phyloP scores from a whole-genome alignment of 2,797 vertebrate genomes.

The Liparis tanakae region DNA sequence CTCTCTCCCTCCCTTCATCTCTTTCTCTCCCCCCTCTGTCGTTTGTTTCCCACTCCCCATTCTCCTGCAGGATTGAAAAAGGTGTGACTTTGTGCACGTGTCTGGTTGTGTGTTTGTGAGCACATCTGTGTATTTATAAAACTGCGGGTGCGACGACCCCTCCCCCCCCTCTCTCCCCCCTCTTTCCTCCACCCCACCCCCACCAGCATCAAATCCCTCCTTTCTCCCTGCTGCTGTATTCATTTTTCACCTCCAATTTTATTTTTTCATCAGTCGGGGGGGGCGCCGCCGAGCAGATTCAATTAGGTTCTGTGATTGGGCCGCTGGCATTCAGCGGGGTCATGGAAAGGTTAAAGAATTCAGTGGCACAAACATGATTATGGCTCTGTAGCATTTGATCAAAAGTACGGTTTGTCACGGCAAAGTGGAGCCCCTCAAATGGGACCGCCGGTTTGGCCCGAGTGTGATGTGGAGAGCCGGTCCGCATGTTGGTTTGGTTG shows the following conservation, averaged over 20 bases:
- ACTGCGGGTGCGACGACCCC: conserved; percentile 33
- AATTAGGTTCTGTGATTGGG: conserved; percentile 88
- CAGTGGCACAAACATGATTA: conserved; percentile 88
- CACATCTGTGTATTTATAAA: conserved; percentile 71
- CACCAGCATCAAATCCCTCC: conserved; percentile 26
- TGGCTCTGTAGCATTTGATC: conserved; percentile 86
- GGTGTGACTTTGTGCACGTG: conserved; percentile 64
- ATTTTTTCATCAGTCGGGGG: conserved; percentile 84
- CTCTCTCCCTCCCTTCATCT: conserved; percentile 25
- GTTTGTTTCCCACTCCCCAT: conserved; percentile 63
- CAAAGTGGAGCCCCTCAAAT: conserved; percentile 59
- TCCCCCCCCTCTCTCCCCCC: rapidly evolving
- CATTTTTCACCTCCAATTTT: conserved; percentile 87
- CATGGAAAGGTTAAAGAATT: conserved; percentile 88
- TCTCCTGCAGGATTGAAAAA: conserved; percentile 70
- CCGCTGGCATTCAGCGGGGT: conserved; percentile 85
- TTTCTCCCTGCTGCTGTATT: conserved; percentile 69
- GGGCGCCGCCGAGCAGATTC: conserved; percentile 80
- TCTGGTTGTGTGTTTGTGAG: conserved; percentile 61
- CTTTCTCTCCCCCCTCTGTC: conserved; percentile 39
- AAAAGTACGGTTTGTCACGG: conserved; percentile 83
- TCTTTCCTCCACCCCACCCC: background rate
- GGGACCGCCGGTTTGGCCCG: conserved; percentile 53
- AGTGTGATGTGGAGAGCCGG: conserved; percentile 53
- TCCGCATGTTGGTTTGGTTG: conserved; percentile 62